Evolutionary conservation across 2,797 vertebrate species (phyloP).

Genomic region (Halcyon badia): DNA sequence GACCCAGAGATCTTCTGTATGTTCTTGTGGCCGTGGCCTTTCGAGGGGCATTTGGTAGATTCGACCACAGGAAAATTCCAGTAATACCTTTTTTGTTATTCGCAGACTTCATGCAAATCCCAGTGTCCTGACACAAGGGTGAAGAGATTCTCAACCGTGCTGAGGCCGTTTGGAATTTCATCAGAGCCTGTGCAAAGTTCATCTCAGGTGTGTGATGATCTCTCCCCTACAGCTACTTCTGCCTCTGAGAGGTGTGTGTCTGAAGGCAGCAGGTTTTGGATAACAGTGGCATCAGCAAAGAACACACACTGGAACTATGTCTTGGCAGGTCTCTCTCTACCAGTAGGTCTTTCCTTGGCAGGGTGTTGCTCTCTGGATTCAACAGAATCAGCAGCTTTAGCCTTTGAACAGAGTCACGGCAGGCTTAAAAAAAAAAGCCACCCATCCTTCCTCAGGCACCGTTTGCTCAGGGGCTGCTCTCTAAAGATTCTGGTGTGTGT

Average conservation of each 20-base stretch:
- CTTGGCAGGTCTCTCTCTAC: neutral
- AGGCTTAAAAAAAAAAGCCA: neutral
- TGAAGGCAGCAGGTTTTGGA: neutral
- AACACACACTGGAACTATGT: neutral
- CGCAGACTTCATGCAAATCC: neutral
- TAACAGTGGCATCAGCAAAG: neutral
- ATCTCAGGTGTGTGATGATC: neutral
- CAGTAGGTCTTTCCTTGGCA: neutral
- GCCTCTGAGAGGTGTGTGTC: neutral
- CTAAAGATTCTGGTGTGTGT: neutral
- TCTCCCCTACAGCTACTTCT: neutral
- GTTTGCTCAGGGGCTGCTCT: neutral
- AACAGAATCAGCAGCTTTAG: neutral
- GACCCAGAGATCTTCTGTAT: rapidly evolving
- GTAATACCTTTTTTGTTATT: neutral
- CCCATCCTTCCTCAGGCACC: neutral
- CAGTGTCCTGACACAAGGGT: constrained; percentile 24
- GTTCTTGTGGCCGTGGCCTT: neutral
- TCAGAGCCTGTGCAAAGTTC: neutral
- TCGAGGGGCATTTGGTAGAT: neutral
- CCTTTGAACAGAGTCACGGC: neutral
- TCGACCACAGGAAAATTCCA: constrained; percentile 31
- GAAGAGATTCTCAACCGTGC: neutral
- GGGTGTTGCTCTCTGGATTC: neutral
- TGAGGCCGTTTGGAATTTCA: neutral